Evolutionary conservation across 2,888 invertebrate species (phyloP), one percentile per base, ranked within the genome.

Genomic region (Thera obeliscata): DNA sequence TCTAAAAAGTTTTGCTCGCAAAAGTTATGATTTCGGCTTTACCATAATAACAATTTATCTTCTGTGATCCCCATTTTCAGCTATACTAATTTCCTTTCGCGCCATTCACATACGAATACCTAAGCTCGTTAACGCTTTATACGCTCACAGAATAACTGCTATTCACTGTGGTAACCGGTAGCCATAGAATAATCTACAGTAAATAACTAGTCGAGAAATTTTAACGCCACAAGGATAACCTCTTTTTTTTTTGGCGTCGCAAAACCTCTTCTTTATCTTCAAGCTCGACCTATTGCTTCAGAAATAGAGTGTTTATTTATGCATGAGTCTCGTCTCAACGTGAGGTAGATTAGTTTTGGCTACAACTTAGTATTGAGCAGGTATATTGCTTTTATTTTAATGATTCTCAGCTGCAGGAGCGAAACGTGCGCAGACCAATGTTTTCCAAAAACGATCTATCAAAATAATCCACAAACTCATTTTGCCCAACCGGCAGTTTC

Each of bases 1-100:
- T 33, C 33, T 2, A 52, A 52, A 52, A 52, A 52, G 52, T 4
- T 52, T 33, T 1, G 22, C 33, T 52, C 33, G 52, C 33, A 8
- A 33, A 52, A 52, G 9, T 33, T 33, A 2, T 52, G 52, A 9
- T 52, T 3, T 33, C 33, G n/a, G 52, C 33, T 50, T 49, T 52
- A 52, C 22, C 50, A 50, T 22, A 55, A 38, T 55, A 55, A 38
- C 55, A 38, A 36, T 55, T n/a, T 55, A n/a, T 55, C 36, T 55
- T n/a, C 55, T 4, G 55, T 36, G 38, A 55, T 55, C 36, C 55
- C 36, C n/a, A 36, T 38, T 55, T 55, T 36, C 36, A 55, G 35
- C 55, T 33, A 35, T 7, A 55, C 55, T 55, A 55, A 55, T 55
- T 38, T 55, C 52, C 33, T 52, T 52, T 9, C 52, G 36, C 36